Evolutionary conservation across 2,888 invertebrate species (phyloP).

Genomic region (Chymomyza procnemis): DNA sequence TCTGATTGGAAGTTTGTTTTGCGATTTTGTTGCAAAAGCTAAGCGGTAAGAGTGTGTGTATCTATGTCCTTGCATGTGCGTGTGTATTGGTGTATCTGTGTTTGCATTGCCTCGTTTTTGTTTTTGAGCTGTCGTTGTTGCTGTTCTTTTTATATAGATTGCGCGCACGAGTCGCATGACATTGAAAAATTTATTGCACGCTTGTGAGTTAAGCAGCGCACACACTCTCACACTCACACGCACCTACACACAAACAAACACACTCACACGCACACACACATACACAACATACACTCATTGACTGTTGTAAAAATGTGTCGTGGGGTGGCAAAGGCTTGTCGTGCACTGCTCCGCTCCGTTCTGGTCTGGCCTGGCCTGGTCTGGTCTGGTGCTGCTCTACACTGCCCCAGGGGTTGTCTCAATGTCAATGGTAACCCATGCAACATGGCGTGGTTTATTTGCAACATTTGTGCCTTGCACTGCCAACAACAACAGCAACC

Average conservation of each 20-base stretch:
- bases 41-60: conserved; percentile 49
- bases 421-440: conserved; percentile 50
- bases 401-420: conserved; percentile 60
- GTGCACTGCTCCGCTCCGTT: no score
- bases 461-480: background rate
- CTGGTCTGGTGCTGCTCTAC: no score
- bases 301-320: background rate
- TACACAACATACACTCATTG: background rate
- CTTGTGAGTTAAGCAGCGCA: conserved; percentile 60
- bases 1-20: conserved; percentile 71
- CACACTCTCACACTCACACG: background rate
- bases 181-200: conserved; percentile 77
- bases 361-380: background rate
- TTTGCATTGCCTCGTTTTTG: conserved; percentile 14
- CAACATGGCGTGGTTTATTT: background rate
- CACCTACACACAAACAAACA: background rate
- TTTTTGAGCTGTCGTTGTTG: conserved; percentile 23
- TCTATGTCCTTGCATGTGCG: conserved; percentile 22
- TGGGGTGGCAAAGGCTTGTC: background rate
- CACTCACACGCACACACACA: background rate
- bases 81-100: conserved; percentile 1
- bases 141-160: conserved; percentile 57
- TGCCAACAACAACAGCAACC: conserved; percentile 13
- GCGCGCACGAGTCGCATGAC: conserved; percentile 70
- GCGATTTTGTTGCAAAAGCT: conserved; percentile 59